phyloP scores from a whole-genome alignment of 2,888 invertebrate species.

The Idaea dimidiata region DNA sequence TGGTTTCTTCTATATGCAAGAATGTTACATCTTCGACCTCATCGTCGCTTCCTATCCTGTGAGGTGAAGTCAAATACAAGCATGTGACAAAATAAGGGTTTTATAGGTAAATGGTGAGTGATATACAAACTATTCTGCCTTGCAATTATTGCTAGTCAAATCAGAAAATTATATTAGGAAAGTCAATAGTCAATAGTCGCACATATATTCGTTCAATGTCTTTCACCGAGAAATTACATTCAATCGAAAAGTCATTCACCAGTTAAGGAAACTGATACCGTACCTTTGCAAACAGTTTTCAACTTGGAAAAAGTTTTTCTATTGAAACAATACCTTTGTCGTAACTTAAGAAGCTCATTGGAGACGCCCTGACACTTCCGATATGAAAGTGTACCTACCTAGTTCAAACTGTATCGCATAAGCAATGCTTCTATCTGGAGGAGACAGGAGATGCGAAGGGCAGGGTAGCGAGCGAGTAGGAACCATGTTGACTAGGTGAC shows the following conservation, averaged over 20 bases:
- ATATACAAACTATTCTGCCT: too few relatives aligned
- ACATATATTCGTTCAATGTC: neutral
- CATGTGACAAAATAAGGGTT: too few relatives aligned
- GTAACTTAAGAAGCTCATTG: neutral
- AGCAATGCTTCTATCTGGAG: neutral
- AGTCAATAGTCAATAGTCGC: neutral
- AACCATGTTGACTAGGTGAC: neutral
- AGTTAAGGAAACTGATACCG: slow-evolving; percentile 24
- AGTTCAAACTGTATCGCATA: neutral
- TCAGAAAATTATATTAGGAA: too few relatives aligned
- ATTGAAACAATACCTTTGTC: slow-evolving; percentile 15
- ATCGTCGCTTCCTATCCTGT: too few relatives aligned
- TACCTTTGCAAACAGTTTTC: slow-evolving; percentile 16
- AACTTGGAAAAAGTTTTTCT: slow-evolving; percentile 19
- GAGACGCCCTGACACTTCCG: neutral
- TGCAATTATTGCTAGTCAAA: too few relatives aligned
- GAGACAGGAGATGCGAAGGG: neutral
- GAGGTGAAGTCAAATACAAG: too few relatives aligned
- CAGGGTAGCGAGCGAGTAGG: neutral
- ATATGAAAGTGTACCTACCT: neutral
- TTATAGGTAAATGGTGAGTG: too few relatives aligned
- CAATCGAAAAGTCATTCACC: slow-evolving; percentile 18
- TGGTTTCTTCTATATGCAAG: too few relatives aligned
- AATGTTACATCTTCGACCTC: too few relatives aligned
- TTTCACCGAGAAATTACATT: slow-evolving; percentile 24